Base-by-base conservation (phyloP, 92 coral and sea anemone genomes). In the Nematostella vectensis region DNA sequence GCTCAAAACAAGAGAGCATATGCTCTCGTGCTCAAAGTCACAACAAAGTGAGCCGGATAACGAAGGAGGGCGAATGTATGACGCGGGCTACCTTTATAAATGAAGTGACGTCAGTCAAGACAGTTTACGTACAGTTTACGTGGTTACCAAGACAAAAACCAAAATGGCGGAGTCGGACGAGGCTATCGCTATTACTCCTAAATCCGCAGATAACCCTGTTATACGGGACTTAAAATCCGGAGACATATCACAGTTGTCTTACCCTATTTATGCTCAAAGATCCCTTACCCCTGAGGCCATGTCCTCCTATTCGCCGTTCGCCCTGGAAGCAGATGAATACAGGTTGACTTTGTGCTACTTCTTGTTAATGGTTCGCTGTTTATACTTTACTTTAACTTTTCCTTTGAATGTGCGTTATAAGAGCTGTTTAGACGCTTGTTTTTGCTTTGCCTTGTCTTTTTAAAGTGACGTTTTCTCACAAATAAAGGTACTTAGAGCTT, bases 241-340 rank as follows among this genome's bases (percentile, higher is more conserved):
- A 1, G 72, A 66, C 10, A 43, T 54, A 20, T 38, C 18, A 13
- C 2, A 58, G 25, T 25, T 61, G 61, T 65, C 74, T 15, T 61
- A 76, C 16, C 43, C 67, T 30, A 29, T 55, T 15, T 47, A 27
- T 42, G 57, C 45, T 29, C 31, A 47, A 25, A 22, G 42, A 0
- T 55, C 80, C 1, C 20, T 67, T 12, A 49, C 80, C 13, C 81
- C 87, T 12, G 55, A 55, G 1, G 25, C 65, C 3, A 6, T 47
- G 6, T 43, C 47, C 23, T 28, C 62, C 36, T 68, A 59, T 38
- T 72, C 87, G 8, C 58, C 71, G 0, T 27, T 71, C 9, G 48
- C 62, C 31, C 47, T 79, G 76, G 87, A 79, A 45, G 56, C 73
- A 21, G 87, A 79, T 31, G 87, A 79, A 50, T 79, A 79, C 87